Base-by-base conservation (phyloP, 2,113 vertebrate genomes). In the Ciconia boyciana region DNA sequence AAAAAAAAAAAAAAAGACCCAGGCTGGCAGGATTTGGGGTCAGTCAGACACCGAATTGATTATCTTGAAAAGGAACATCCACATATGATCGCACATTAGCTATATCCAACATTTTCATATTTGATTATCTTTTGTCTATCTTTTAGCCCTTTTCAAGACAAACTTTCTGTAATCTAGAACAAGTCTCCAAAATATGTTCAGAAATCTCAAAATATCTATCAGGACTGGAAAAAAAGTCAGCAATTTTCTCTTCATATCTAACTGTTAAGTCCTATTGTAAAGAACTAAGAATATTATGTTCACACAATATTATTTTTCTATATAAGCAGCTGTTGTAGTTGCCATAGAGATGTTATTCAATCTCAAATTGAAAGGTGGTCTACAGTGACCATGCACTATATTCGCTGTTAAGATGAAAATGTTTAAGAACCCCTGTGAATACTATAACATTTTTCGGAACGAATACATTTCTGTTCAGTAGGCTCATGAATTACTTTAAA, bases 311-410 rank as follows among this genome's bases (percentile, higher is more conserved):
- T 90, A 76, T 79, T 95, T 95, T 77, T 72, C 77, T 61, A 58
- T 13, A 15, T 87, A 83, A 91, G 48, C 31, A 83, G 75, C 62
- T 87, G 74, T 68, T 87, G n/a, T 58, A 82, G 91, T 91, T 96
- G 61, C 83, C 87, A 89, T 88, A 92, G 94, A 95, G 78, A 88
- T 90, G 46, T 70, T 96, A 83, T n/a, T 92, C 46, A 79, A 10
- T 61, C 36, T 92, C 62, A 85, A 0, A 87, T 7, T 51, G 39
- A 85, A 95, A 85, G 46, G 58, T 72, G 74, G 78, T 85, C 87
- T 84, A 70, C 70, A 87, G 79, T 69, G 66, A 39, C 58, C 78
- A n/a, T 43, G 46, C 28, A 91, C 64, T 31, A 3, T 65, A 85
- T 60, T 89, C 1, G 2, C 80, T 83, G 17, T 64, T 83, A 52